Percentiles rank a stretch among this genome's conserved stretches.
phyloP scores from a whole-genome alignment of 2,113 vertebrate genomes.

The Baryphthengus martii region DNA sequence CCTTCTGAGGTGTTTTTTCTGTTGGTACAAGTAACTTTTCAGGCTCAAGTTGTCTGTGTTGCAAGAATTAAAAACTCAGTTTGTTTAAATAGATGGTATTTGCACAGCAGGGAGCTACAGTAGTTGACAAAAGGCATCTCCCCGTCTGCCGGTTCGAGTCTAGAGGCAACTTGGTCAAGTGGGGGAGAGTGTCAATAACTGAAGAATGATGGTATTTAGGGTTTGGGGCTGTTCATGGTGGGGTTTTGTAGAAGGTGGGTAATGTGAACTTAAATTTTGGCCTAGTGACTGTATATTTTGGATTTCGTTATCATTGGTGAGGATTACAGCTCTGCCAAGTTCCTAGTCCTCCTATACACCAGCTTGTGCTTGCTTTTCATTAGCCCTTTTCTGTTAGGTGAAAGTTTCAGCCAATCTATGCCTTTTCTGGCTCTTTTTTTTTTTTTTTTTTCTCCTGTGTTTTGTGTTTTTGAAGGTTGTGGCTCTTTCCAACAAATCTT shows the following conservation, averaged over 20 bases:
- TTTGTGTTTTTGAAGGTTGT: not conserved
- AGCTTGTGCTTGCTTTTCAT: not conserved
- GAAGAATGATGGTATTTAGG: too few relatives aligned
- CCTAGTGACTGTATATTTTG: not conserved
- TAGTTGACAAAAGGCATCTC: not conserved
- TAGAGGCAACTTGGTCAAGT: accelerated
- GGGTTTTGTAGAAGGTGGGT: not conserved
- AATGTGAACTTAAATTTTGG: not conserved
- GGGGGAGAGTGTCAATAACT: not conserved
- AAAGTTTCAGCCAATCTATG: not conserved
- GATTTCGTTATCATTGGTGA: not conserved
- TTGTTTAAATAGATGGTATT: not conserved
- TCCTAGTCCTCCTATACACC: not conserved
- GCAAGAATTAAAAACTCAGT: not conserved
- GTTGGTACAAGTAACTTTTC: not conserved
- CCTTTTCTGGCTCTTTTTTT: not conserved
- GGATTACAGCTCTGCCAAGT: not conserved
- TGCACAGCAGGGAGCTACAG: not conserved
- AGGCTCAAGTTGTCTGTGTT: not conserved
- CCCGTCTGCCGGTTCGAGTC: not conserved
- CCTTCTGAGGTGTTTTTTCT: not conserved
- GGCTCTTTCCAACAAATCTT: not conserved
- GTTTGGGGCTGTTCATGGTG: not conserved
- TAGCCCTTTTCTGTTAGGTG: not conserved
- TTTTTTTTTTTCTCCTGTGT: not conserved